Base-by-base conservation (phyloP, 2,113 vertebrate species). In the Chaetops frenatus region DNA sequence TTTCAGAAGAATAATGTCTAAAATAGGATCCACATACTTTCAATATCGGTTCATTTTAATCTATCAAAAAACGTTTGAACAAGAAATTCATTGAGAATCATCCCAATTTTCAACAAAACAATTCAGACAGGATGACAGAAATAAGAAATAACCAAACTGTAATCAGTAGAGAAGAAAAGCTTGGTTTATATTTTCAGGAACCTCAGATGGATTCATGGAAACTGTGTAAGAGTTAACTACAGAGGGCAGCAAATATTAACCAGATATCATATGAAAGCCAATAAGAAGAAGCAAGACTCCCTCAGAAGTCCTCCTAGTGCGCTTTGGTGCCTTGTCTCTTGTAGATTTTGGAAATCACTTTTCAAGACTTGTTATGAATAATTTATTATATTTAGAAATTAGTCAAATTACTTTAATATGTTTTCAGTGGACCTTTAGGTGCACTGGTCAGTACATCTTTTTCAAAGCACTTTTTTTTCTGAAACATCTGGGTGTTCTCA, bases 161-260 rank as follows among this genome's bases (percentile, higher is more conserved):
- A 66, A 50, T 36, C 9, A 78, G 29, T 16, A 77, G 10, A 33
- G 86, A 91, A 88, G 10, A 78, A n/a, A 50, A 66, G 31, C 19
- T 76, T 69, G 69, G 19, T 87, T 95, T 95, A 28, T 64, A 81
- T 88, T 83, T 92, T 57, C 62, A 83, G 74, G 90, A 66, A 89
- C n/a, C 51, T 90, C 35, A 38, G n/a, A 74, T 17, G n/a, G 61
- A 78, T 94, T 91, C 80, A 73, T 33, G 23, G 31, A 89, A 81
- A 33, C 58, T 88, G 72, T 94, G 72, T 47, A 82, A 78, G 51
- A 97, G 31, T 81, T 91, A 97, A 98, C 98, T 98, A 98, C 95
- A 98, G 98, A 96, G 98, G 98, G 98, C 98, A 98, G 98, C 98
- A 98, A 96, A 98, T 97, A 95, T 97, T 96, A 97, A 98, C 90